Evolutionary conservation across 2,113 vertebrate genomes (phyloP).

Genomic region (Bubalus kerabau): DNA sequence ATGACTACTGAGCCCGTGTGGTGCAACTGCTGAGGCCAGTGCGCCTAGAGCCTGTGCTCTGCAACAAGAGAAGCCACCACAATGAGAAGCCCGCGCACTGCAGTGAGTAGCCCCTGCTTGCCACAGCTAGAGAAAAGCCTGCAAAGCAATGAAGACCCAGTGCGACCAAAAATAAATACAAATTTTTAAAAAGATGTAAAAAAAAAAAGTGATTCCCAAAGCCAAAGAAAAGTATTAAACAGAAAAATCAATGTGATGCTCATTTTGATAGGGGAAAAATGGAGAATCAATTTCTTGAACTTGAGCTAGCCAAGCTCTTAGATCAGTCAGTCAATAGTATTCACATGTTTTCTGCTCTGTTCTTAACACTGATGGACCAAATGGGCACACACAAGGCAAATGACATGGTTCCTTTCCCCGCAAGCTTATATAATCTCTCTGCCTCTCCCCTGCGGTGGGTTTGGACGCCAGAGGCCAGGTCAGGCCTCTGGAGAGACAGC

Average conservation of each 20-base stretch:
- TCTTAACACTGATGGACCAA: not conserved
- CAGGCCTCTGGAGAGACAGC: constrained; percentile 10
- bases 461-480: not conserved
- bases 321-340: not conserved
- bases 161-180: not conserved
- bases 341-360: not conserved
- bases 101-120: rapidly evolving
- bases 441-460: not conserved
- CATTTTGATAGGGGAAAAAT: not conserved
- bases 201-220: not conserved
- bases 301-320: not conserved
- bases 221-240: not conserved
- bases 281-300: not conserved
- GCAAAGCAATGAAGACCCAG: not conserved
- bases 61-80: not conserved
- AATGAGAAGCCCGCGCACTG: rapidly evolving
- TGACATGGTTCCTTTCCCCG: not conserved
- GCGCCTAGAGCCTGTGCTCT: not conserved
- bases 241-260: not conserved
- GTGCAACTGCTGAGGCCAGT: rapidly evolving
- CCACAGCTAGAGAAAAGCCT: not conserved
- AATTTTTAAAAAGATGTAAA: not conserved
- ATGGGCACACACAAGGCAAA: not conserved
- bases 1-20: rapidly evolving
- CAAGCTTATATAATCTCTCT: not conserved